phyloP scores from a whole-genome alignment of 2,888 invertebrate genomes.

The Venusia cambrica region DNA sequence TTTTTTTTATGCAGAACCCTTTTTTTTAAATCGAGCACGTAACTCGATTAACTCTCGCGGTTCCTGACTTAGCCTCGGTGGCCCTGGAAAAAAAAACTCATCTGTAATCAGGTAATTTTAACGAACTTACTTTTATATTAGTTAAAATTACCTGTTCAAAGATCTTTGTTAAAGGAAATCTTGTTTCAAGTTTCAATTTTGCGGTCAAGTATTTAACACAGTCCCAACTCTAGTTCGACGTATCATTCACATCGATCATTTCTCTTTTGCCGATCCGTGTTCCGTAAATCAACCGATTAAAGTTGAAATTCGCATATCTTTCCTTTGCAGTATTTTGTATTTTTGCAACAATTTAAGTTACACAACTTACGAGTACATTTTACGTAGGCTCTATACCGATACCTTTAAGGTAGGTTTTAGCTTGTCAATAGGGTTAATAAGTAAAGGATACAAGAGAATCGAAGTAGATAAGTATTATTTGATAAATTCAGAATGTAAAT shows the following conservation, averaged over 20 bases:
- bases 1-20: too few species aligned
- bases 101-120: too few species aligned
- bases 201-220: too few species aligned
- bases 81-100: too few species aligned
- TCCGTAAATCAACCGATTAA: constrained; percentile 28
- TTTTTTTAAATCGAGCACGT: too few species aligned
- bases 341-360: constrained; percentile 52
- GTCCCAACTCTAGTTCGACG: constrained; percentile 24
- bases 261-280: constrained; percentile 28
- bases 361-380: constrained; percentile 32
- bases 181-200: constrained; percentile 14
- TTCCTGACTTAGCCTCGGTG: too few species aligned
- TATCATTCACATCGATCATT: constrained; percentile 38
- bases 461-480: constrained; percentile 45
- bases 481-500: constrained; percentile 52
- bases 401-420: constrained; percentile 25
- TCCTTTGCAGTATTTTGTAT: constrained; percentile 29
- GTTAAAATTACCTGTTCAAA: too few species aligned
- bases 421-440: constrained; percentile 14
- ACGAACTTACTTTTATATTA: too few species aligned
- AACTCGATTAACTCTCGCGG: too few species aligned
- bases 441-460: constrained; percentile 25
- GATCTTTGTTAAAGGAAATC: background rate
- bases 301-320: constrained; percentile 25
- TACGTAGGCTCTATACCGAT: constrained; percentile 14